Base-by-base conservation (phyloP, 1,140 invertebrate genomes). In the Nephotettix cincticeps region DNA sequence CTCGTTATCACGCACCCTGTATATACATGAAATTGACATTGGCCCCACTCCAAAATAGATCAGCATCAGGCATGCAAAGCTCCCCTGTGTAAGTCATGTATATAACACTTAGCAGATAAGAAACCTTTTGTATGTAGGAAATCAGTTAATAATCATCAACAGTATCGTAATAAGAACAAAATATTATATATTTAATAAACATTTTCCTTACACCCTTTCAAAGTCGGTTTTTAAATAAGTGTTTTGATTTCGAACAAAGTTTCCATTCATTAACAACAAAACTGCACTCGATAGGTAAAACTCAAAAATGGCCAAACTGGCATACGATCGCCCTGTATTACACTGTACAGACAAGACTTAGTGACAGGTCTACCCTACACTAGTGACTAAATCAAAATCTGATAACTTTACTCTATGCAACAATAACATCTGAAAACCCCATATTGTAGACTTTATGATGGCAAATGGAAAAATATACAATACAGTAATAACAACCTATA, bases 391-490 rank as follows among this genome's bases (percentile, higher is more conserved):
- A 21, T 61, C 56, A 61, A 61, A 61, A 61, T 54, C 47, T 36
- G 32, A 36, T 36, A 36, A 36, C 32, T 19, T 51, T 51, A 61
- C 9, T 54, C 47, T 54, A 54, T 54, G 47, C 19, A 54, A 54
- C 47, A 54, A 21, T 54, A 54, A 43, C 40, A 43, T 43, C 9
- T 11, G 40, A 43, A 51, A 51, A 61, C 56, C 56, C 56, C 56
- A 23, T 27, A 61, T 27, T 61, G 56, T 61, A 61, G 56, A 61
- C 13, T 61, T 61, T 61, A 61, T 61, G 21, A 61, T 61, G 56
- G 56, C 56, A 61, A 61, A 61, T 61, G 56, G 56, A 61, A 61
- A 61, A 61, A 61, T 61, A 61, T 61, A 61, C 28, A 61, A 61
- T 61, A 61, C 56, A 61, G 23, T 61, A 61, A 61, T 23, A 51